phyloP scores from a whole-genome alignment of 2,797 vertebrate genomes.

The Phataginus tricuspis region DNA sequence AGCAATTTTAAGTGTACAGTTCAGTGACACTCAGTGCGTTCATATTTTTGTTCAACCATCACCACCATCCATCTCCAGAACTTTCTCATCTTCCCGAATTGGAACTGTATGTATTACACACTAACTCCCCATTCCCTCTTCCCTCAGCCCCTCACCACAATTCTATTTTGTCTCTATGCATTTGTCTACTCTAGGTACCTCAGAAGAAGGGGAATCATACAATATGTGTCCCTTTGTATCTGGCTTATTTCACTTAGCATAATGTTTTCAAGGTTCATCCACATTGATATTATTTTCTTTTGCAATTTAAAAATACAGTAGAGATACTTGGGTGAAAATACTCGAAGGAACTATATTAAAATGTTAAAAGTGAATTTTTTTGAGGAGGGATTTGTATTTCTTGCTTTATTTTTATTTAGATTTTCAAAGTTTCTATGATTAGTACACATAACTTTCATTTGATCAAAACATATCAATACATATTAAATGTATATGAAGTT shows the following conservation, averaged over 20 bases:
- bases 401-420: not conserved
- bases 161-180: not conserved
- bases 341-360: not conserved
- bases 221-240: not conserved
- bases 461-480: not conserved
- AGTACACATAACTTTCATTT: not conserved
- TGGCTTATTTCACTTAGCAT: not conserved
- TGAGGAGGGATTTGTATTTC: not conserved
- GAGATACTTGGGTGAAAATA: not conserved
- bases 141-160: not conserved
- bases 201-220: not conserved
- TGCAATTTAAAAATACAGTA: not conserved
- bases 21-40: not conserved
- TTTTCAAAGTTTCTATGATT: not conserved
- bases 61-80: not conserved
- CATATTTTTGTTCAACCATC: not conserved
- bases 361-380: not conserved
- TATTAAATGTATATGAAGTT: not conserved
- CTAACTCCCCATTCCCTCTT: not conserved
- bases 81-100: not conserved
- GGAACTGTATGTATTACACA: not conserved
- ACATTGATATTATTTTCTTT: not conserved
- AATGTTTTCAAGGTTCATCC: not conserved
- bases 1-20: not conserved
- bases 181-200: not conserved